These are phyloP conservation scores for Scaptomyza polygonia DNA, from an alignment of 2,888 invertebrate species.

Conservation along the genomic window DNA sequence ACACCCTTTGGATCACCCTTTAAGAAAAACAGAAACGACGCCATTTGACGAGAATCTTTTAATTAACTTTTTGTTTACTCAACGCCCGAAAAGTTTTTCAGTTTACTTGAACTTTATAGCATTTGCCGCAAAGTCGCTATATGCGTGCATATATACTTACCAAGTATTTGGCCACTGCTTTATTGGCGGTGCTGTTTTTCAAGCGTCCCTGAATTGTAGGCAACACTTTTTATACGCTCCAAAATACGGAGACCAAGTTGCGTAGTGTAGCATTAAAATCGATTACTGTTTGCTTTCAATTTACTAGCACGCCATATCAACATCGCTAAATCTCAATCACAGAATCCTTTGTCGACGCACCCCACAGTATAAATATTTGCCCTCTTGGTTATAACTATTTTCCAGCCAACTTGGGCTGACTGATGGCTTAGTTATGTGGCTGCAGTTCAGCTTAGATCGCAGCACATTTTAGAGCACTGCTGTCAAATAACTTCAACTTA, in stretches of 20 bases:
- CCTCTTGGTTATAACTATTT: conserved; percentile 57
- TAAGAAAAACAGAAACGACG: conserved; percentile 13
- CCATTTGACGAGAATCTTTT: conserved; percentile 59
- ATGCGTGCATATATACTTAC: neutral
- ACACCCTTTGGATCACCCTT: conserved; percentile 20
- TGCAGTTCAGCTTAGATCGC: conserved; percentile 38
- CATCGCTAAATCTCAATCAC: conserved; percentile 43
- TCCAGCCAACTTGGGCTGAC: conserved; percentile 24
- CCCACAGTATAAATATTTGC: conserved; percentile 66
- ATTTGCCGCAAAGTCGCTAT: conserved; percentile 31
- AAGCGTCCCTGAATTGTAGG: conserved; percentile 25
- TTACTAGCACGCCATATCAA: conserved; percentile 49
- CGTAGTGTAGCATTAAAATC: conserved; percentile 60
- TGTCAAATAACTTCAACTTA: conserved; percentile 72
- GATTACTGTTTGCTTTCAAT: conserved; percentile 77
- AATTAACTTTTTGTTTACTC: conserved; percentile 74
- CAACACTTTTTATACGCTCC: conserved; percentile 36
- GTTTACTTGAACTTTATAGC: conserved; percentile 40
- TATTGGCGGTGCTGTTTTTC: conserved; percentile 4
- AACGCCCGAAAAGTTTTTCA: conserved; percentile 52
- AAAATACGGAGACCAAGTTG: conserved; percentile 16
- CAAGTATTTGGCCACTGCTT: conserved; percentile 25
- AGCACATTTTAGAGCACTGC: conserved; percentile 55
- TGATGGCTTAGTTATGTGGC: conserved; percentile 43
- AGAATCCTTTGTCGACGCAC: conserved; percentile 37